Evolutionary conservation across 2,888 invertebrate species (phyloP).

Genomic region (Tridacna gigas): DNA sequence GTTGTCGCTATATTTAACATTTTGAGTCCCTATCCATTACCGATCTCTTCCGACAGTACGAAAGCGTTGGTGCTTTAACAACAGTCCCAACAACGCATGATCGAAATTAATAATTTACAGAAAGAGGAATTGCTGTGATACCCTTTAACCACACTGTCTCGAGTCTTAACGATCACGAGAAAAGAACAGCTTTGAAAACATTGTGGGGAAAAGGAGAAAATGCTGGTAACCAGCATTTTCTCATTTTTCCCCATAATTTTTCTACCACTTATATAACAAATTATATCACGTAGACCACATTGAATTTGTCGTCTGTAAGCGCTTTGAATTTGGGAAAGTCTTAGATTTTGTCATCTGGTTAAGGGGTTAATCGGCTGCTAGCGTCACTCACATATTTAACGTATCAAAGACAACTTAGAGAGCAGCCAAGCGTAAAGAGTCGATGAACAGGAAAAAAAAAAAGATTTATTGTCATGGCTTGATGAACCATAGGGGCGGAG

Average conservation of each 20-base stretch:
- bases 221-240: no score
- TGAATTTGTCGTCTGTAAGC: no score
- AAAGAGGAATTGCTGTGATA: slow-evolving; percentile 10
- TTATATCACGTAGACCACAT: no score
- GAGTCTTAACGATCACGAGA: no score
- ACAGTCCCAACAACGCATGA: slow-evolving; percentile 30
- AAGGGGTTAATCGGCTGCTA: slow-evolving; percentile 19
- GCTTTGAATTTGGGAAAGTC: no score
- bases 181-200: no score
- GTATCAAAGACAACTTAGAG: slow-evolving; percentile 63
- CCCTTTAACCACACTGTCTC: background rate
- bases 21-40: slow-evolving; percentile 19
- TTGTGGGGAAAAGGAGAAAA: no score
- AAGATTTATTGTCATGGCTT: slow-evolving; percentile 63
- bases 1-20: slow-evolving; percentile 19
- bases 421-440: slow-evolving; percentile 47
- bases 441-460: slow-evolving; percentile 44
- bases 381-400: slow-evolving; percentile 67
- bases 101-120: slow-evolving; percentile 26
- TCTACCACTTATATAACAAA: no score
- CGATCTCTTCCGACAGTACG: background rate
- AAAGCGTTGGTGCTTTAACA: slow-evolving; percentile 18
- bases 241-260: no score
- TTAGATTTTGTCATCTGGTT: no score
- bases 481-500: slow-evolving; percentile 56